Base-by-base conservation (phyloP, 2,113 vertebrate species). In the Guaruba guarouba region DNA sequence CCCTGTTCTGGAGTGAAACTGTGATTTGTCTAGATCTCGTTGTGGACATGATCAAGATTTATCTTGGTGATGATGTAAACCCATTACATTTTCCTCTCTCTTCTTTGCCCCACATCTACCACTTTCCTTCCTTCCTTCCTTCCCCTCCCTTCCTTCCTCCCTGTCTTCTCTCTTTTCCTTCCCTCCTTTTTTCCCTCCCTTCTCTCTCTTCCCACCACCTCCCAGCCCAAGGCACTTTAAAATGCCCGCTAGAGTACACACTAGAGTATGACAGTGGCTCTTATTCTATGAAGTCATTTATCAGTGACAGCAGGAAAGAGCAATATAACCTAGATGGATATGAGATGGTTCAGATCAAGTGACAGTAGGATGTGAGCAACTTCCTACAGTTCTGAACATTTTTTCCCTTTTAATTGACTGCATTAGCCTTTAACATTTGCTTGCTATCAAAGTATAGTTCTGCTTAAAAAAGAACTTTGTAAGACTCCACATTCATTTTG, bases 41-140 rank as follows among this genome's bases (percentile, higher is more conserved):
- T 95, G 97, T 80, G 90, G 88, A 86, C 82, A 61, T 35, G 87
- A 92, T 97, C 88, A 97, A 98, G 94, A 97, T 98, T 97, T 96
- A 98, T 98, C 97, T 94, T 62, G 84, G 44, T 51, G 62, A 66
- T 4, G 2, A 79, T 80, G 66, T 88, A 93, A 96, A 95, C 61
- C 67, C 61, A 82, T 96, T 96, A 71, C 57, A 41, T 97, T 95
- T 93, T 66, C 91, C 52, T 75, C 41, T 90, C 35, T 74, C 39
- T 64, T 35, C 3, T 86, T 86, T 92, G 18, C 55, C 33, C 33
- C 57, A 35, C 49, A 31, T 59, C n/a, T 68, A 52, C 96, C 78
- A 93, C 74, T 93, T 76, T 52, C 23, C 29, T 66, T 8, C 31
- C 2, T 17, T 4, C 52, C 43, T 10, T 7, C 25, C n/a, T 8